Evolutionary conservation across 2,888 invertebrate genomes (phyloP), one percentile per base, ranked within the genome.

Genomic region (Bombyx huttoni): DNA sequence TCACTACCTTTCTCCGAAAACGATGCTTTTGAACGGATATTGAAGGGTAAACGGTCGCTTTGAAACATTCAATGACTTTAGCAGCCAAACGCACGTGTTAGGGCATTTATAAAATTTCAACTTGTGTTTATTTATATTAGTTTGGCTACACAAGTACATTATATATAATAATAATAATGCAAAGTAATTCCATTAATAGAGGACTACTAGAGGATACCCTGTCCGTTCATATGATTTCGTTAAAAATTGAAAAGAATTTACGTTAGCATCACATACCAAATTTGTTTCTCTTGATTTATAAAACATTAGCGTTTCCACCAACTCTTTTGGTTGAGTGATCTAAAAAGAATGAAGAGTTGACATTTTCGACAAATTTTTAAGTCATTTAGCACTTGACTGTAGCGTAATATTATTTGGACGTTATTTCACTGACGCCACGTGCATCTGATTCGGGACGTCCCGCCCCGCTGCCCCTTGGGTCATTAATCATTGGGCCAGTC

Each of bases 391-490:
- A 56, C 63, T 65, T 61, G 60, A 56, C 62, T 65, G 62, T 67
- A 60, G 62, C 65, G 62, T 65, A 72, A 70, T 72, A 78, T 79
- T 75, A 78, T 77, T 77, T 66, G 68, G 64, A 65, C 73, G 74
- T 77, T 78, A 76, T 67, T 69, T 67, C 55, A 54, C 68, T 74
- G 78, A 79, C 80, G 81, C 82, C 85, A 85, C 82, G 82, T 80
- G 83, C 81, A 79, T 78, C 78, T 83, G 85, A 80, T 79, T 76
- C 72, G 70, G 72, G 68, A 61, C 60, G 61, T 60, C 60, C 67
- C 66, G 68, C 66, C 71, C 73, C 70, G 62, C 63, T 62, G 63
- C 65, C 68, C 68, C 68, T 59, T 56, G 62, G 59, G 62, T 67
- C 75, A 77, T 83, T 79, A 81, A 82, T 83, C 81, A 82, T 73